A percentile compares a stretch with the other conserved stretches of the same genome.
Conservation (phyloP, 1,140 invertebrate species). For the Euura lappo region DNA sequence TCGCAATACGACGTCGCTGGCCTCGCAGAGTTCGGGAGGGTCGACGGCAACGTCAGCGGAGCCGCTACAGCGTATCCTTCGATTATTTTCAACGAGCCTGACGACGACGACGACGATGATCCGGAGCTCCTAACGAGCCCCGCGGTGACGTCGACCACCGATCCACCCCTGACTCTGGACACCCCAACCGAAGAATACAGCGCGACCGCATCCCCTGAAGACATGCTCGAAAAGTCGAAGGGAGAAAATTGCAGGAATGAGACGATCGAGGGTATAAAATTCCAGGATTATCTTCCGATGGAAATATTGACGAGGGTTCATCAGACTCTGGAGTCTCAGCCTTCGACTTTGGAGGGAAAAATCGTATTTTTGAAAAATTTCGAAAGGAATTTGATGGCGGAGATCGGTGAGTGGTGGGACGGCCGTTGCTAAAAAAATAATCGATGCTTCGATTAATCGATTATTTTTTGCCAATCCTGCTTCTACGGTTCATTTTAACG, state of each 20-base stretch:
- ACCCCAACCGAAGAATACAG: background rate
- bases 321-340: conserved; percentile 45
- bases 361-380: conserved; percentile 48
- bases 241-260: conserved; percentile 1
- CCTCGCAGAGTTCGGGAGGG: background rate
- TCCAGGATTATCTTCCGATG: conserved; percentile 49
- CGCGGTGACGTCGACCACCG: background rate
- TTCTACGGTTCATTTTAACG: background rate
- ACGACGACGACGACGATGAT: background rate
- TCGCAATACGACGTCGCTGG: background rate
- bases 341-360: conserved; percentile 44
- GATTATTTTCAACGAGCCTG: background rate
- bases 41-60: background rate
- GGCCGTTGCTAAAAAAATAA: conserved; percentile 2
- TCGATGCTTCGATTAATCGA: background rate
- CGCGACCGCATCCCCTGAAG: background rate
- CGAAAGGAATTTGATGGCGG: conserved; percentile 40
- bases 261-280: conserved; percentile 27
- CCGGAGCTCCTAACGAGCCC: background rate
- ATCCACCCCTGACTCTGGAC: background rate
- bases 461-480: background rate
- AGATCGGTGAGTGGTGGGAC: conserved; percentile 43
- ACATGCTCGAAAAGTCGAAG: background rate
- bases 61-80: background rate
- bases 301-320: conserved; percentile 52